Base-by-base conservation (phyloP, 1,140 invertebrate genomes). In the Yoshiicerus persimilis region DNA sequence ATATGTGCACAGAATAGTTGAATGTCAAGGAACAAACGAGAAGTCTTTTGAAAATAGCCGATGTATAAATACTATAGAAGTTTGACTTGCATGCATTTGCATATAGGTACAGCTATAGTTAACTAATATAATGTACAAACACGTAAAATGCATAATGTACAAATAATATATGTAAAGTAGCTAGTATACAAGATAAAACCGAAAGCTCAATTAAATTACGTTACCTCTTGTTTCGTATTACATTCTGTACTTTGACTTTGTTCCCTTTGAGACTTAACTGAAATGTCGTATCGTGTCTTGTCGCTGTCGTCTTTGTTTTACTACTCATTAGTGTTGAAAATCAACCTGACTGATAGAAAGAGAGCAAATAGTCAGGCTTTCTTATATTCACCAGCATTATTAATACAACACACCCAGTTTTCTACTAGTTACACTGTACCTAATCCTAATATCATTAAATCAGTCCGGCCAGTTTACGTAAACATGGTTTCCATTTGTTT, bases 311-410 rank as follows among this genome's bases (percentile, higher is more conserved):
- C 32, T 32, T 80, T 80, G 75, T 80, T 80, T 80, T 80, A 80
- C 75, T 38, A 80, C 75, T 80, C 75, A 80, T 80, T 80, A 80
- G 75, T 80, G 75, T n/a, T 34, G 20, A n/a, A 70, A 80, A 34
- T 80, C 75, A 80, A 80, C 20, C 30, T 25, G 75, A 80, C 1
- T 80, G 20, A n/a, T 80, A n/a, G 30, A 11, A 80, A n/a, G 20
- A 32, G 75, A 34, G 20, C 13, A 80, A 34, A 80, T 38, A 34
- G 16, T n/a, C 0, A 4, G 32, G 23, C 11, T 16, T 30, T 16
- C 25, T 13, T 70, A 25, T 30, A 70, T 30, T 30, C 66, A 30
- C 66, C 64, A 70, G 25, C 10, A 70, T 70, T 70, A 30, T 30
- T 32, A 70, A 70, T 70, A 4, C 66, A 13, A 70, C 66, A 70